Evolutionary conservation across 30 jellyfish, hydroid and myxozoan species (phyloP), one percentile per base, ranked within the genome.

Genomic region (Pelagia noctiluca): DNA sequence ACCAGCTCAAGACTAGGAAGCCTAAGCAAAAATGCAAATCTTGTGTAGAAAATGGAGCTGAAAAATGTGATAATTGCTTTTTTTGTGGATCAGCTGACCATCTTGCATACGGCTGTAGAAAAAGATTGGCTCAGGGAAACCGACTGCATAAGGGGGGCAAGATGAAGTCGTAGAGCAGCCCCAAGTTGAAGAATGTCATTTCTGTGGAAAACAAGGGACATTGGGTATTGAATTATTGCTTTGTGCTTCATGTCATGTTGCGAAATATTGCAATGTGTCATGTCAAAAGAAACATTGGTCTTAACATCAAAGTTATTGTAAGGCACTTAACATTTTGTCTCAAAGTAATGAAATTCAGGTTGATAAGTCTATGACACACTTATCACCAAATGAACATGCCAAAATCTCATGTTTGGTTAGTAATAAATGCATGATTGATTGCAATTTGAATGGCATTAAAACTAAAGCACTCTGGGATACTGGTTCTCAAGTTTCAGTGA

Each of bases 401-500:
- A 60, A 64, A 47, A 28, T 73, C 25, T 35, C 75, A 57, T 50
- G 35, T 31, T 54, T 84, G 64, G 95, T 84, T 65, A 84, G 95
- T 28, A 64, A 75, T 60, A 84, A 75, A 75, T 84, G 95, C 54
- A 35, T 50, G 33, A 78, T 84, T 32, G 63, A 84, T 26, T 84
- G 94, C 80, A 50, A 33, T 47, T 36, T 84, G 66, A 75, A 63
- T 48, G 95, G 89, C 23, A 38, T 22, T 18, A 63, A 35, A 22
- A 46, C 76, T 31, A 37, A 28, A 11, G 88, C 42, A 8, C 61
- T 60, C 32, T 84, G 94, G 94, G 94, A 73, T 65, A 84, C 84
- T 23, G 95, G 95, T 35, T 73, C 89, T 16, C 95, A 84, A 75
- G 87, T 84, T 60, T 83, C 93, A 32, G 19, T 83, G 50, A 8